phyloP scores from a whole-genome alignment of 2,113 vertebrate species.

The Microcebus murinus region DNA sequence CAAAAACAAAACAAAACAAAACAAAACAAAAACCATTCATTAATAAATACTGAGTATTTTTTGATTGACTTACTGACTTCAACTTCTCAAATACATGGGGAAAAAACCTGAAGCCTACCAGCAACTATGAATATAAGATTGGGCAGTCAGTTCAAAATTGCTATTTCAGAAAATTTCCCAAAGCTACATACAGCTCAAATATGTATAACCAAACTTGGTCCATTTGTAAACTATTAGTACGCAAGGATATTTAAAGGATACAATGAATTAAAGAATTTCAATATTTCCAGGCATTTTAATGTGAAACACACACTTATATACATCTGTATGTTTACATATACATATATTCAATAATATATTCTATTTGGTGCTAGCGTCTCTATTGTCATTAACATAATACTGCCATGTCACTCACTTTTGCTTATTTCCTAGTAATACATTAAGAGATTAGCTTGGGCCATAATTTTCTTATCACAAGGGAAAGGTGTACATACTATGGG shows the following conservation, averaged over 20 bases:
- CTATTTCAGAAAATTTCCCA: slow-evolving; percentile 24
- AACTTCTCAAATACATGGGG: background rate
- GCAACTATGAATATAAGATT: background rate
- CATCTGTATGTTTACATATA: background rate
- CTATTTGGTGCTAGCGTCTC: background rate
- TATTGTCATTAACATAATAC: background rate
- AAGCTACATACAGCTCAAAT: background rate
- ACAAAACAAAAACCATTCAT: background rate
- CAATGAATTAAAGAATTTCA: background rate
- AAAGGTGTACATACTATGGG: background rate
- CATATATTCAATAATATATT: slow-evolving; percentile 20
- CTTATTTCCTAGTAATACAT: background rate
- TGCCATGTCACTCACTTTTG: background rate
- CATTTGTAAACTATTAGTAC: background rate
- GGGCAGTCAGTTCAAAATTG: background rate
- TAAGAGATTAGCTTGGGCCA: background rate
- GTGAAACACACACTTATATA: background rate
- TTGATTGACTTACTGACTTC: background rate
- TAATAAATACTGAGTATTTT: background rate
- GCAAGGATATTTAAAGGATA: background rate
- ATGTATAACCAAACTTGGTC: background rate
- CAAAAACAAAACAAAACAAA: too few relatives aligned
- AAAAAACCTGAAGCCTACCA: background rate
- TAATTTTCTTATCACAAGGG: background rate
- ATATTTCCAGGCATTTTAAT: background rate